A percentile compares a stretch with the other conserved stretches of the same genome.
These are phyloP conservation scores for Macrobrachium nipponense DNA, from an alignment of 1,140 invertebrate species.

Conservation along the genomic window DNA sequence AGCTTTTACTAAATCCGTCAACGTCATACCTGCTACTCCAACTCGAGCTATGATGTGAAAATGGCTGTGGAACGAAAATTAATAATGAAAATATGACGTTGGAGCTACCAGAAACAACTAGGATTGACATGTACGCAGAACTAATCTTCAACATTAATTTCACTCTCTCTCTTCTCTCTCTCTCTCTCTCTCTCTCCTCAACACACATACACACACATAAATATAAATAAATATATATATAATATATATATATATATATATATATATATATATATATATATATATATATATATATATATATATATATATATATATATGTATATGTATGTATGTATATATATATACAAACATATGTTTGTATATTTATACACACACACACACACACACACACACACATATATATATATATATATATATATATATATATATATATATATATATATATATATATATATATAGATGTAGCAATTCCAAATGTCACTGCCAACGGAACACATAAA, in stretches of 20 bases:
- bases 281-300: neutral
- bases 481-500: too few species aligned
- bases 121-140: neutral
- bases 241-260: neutral
- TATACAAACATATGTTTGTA: neutral
- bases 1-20: too few species aligned
- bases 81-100: neutral
- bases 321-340: neutral
- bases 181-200: too few species aligned
- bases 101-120: too few species aligned
- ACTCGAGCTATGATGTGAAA: too few species aligned
- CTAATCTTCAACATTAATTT: neutral
- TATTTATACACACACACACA: neutral
- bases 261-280: neutral
- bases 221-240: neutral
- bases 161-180: too few species aligned
- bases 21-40: too few species aligned
- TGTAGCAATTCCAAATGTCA: too few species aligned
- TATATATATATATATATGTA: neutral
- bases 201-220: too few species aligned
- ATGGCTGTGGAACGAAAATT: too few species aligned
- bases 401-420: neutral
- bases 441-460: neutral
- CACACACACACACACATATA: neutral
- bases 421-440: conserved; percentile 11